Evolutionary conservation across 2,888 invertebrate species (phyloP).

Genomic region (Cacoxenus indagator): DNA sequence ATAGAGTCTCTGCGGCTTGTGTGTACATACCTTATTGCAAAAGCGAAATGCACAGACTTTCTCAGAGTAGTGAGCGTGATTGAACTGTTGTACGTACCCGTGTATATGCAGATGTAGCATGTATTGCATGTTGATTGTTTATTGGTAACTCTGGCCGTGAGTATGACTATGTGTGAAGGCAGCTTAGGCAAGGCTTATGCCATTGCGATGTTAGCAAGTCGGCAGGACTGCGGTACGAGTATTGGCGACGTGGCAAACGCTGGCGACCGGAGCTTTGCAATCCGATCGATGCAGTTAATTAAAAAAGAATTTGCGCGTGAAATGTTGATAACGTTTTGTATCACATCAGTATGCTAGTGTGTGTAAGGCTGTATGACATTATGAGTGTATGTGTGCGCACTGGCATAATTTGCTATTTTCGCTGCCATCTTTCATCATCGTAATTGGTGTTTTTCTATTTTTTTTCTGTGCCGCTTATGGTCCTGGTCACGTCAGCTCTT

Average conservation of each 20-base stretch:
- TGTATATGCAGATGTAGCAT: no score
- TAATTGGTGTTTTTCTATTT: neutral
- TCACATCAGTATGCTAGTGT: neutral
- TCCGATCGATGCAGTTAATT: neutral
- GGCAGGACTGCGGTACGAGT: neutral
- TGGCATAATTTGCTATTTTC: neutral
- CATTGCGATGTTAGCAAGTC: no score
- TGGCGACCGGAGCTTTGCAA: neutral
- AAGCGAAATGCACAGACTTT: no score
- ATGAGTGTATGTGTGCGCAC: neutral
- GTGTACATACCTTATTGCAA: no score
- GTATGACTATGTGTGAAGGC: neutral
- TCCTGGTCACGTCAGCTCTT: neutral
- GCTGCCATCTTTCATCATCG: neutral
- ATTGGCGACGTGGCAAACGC: neutral
- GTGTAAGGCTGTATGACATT: neutral
- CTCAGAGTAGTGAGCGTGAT: no score
- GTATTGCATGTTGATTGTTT: constrained; percentile 14
- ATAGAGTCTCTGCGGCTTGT: no score
- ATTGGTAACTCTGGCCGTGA: neutral
- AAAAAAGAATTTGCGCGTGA: constrained; percentile 12
- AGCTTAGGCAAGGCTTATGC: neutral
- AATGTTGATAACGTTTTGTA: neutral
- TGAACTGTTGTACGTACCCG: no score
- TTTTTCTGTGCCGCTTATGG: neutral